These are phyloP conservation scores for Oscheius sp. DNA, from an alignment of 1,140 invertebrate species.

Conservation along the genomic window DNA sequence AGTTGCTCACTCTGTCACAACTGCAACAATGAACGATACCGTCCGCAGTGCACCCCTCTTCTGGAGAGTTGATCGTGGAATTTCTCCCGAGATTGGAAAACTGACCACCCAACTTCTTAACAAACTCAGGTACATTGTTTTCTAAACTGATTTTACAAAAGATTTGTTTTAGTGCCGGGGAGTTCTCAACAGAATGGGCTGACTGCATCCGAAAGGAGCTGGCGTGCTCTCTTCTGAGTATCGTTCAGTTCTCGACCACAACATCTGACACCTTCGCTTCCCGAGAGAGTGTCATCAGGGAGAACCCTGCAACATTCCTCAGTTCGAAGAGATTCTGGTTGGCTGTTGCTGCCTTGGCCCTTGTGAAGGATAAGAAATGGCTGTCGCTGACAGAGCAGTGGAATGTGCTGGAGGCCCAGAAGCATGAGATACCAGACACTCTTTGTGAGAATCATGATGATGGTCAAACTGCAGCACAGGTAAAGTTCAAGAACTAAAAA, in stretches of 20 bases:
- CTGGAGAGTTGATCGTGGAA: conserved; percentile 43
- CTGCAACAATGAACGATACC: conserved; percentile 68
- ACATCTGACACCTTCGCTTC: conserved; percentile 11
- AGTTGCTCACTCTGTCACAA: conserved; percentile 67
- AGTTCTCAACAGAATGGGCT: conserved; percentile 70
- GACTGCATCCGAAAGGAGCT: conserved; percentile 78
- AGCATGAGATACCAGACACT: conserved; percentile 58
- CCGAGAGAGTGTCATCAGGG: neutral
- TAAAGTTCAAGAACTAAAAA: no score
- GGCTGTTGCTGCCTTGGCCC: conserved; percentile 84
- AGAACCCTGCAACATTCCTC: neutral
- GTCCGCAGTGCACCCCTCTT: conserved; percentile 62
- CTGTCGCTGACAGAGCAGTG: conserved; percentile 70
- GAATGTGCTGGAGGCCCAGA: conserved; percentile 66
- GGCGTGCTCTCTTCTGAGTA: conserved; percentile 67
- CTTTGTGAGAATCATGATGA: conserved; percentile 95
- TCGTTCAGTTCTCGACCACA: conserved; percentile 21
- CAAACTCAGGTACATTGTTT: conserved; percentile 30
- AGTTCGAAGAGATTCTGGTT: conserved; percentile 70
- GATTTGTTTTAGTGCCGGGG: neutral
- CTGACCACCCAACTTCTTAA: conserved; percentile 33
- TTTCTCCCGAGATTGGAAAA: conserved; percentile 51
- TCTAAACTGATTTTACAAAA: neutral
- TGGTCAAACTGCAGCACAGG: conserved; percentile 82
- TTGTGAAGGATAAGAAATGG: conserved; percentile 62